Base-by-base conservation (phyloP, 2,113 vertebrate species). In the Salminus brasiliensis region DNA sequence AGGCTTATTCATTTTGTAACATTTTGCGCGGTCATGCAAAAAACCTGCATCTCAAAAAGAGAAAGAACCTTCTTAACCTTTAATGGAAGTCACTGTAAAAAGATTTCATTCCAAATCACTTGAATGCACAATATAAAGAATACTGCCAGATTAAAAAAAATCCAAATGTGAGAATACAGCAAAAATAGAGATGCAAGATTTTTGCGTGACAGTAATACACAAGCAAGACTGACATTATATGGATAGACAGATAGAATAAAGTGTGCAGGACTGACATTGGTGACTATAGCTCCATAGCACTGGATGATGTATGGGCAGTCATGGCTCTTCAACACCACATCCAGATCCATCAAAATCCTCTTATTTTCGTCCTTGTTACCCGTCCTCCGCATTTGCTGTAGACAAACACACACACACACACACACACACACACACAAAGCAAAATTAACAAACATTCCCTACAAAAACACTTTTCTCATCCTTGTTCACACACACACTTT, bases 321-420 rank as follows among this genome's bases (percentile, higher is more conserved):
- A 0, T 98, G 97, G 85, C 96, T 97, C 88, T 98, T 98, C 78
- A 98, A 93, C 43, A 98, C 97, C 57, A 98, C 97, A 0, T 98
- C 97, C 85, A 98, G 87, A 85, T 98, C 97, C 97, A 98, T 98
- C 60, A 98, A 89, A 83, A 98, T 98, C 74, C 97, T 88, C 83
- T 98, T 98, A 86, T 98, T 98, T 90, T 98, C 97, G 2, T 97
- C 97, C 83, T 96, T 96, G 85, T 98, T 98, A 82, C 96, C 97
- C 0, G 97, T 98, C 72, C 97, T 94, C 36, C 97, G 93, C 97
- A 98, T 98, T 97, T 98, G 97, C 97, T 98, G 90, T 4, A 43
- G 8, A 69, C 16, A 71, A 18, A 79, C 49, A 81, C 16, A 47
- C 27, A 70, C 32, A 67, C 25, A 45, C 15, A 67, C 45, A 55